Conservation (phyloP, 2,113 vertebrate species). For the Charina bottae region DNA sequence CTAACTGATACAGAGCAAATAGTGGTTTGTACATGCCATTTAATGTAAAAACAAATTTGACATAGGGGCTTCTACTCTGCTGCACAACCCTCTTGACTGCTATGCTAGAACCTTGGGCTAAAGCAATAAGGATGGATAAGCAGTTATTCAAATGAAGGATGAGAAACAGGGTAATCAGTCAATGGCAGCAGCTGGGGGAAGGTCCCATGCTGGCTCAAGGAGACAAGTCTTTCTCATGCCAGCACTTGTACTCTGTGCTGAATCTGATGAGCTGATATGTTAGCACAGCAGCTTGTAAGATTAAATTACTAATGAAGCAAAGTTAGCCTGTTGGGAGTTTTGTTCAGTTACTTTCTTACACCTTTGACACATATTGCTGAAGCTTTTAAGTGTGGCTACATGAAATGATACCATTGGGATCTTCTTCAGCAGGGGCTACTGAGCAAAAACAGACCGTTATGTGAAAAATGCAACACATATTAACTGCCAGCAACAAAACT, state of each 20-base stretch:
- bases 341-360: slow-evolving; percentile 7
- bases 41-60: neutral
- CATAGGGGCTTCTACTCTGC: neutral
- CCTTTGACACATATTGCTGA: slow-evolving; percentile 15
- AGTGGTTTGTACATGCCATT: neutral
- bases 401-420: slow-evolving; percentile 27
- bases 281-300: neutral
- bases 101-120: neutral
- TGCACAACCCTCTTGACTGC: no score
- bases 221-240: neutral
- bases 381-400: slow-evolving; percentile 14
- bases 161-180: neutral
- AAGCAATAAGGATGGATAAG: neutral
- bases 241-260: neutral
- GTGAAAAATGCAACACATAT: slow-evolving; percentile 37
- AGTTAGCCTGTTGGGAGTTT: slow-evolving; percentile 6
- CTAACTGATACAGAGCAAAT: neutral
- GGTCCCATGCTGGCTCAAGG: neutral
- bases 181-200: neutral
- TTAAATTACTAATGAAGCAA: neutral
- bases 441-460: slow-evolving; percentile 19
- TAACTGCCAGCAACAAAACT: neutral
- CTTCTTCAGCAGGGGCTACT: slow-evolving; percentile 5
- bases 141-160: neutral
- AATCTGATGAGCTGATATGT: slow-evolving; percentile 22